Percentiles rank a stretch among this genome's conserved stretches.
phyloP scores from a whole-genome alignment of 1,140 invertebrate genomes.

The Trichonephila inaurata region DNA sequence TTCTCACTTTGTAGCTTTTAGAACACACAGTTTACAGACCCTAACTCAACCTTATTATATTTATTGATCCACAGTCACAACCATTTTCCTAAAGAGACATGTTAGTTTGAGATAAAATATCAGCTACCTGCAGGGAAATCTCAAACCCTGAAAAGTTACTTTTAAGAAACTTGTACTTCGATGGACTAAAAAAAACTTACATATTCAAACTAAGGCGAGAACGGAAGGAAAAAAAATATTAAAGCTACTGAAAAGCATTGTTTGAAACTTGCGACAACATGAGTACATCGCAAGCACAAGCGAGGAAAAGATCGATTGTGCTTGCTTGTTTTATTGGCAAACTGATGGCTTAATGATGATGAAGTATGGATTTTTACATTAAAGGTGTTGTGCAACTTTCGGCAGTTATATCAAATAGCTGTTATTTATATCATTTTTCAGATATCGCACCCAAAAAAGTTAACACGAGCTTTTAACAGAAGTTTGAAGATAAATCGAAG shows the following conservation, averaged over 20 bases:
- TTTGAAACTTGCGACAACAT: neutral
- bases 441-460: neutral
- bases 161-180: no score
- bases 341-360: slow-evolving; percentile 12
- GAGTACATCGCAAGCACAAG: neutral
- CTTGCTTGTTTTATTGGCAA: slow-evolving; percentile 16
- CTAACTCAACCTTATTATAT: no score
- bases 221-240: no score
- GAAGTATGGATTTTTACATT: slow-evolving; percentile 28
- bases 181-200: neutral
- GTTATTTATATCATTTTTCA: slow-evolving; percentile 19
- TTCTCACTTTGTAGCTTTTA: no score
- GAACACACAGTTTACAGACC: no score
- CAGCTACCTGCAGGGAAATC: no score
- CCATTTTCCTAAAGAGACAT: no score
- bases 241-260: neutral
- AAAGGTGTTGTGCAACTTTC: neutral
- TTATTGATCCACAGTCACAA: no score
- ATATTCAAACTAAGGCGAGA: neutral
- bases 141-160: no score
- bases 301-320: neutral
- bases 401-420: slow-evolving; percentile 1
- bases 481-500: neutral
- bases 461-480: neutral
- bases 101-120: no score